Base-by-base conservation (phyloP, 2,888 invertebrate species). In the Yponomeuta plumbellus region DNA sequence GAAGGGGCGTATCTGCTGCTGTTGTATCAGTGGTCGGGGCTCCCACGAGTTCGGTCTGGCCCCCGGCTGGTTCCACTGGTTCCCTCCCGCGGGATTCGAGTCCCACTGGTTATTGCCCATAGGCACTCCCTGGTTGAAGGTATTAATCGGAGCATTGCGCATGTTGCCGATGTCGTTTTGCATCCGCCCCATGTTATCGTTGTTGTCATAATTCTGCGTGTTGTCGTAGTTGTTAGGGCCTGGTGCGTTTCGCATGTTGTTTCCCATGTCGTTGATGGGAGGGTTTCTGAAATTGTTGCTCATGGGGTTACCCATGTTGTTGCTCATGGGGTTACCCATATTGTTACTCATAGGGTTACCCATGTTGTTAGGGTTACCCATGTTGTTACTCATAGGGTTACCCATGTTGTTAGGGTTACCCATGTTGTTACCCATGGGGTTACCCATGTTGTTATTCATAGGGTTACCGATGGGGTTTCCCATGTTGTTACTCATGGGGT, bases 71-170 rank as follows among this genome's bases (percentile, higher is more conserved):
- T 61, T 23, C 22, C 23, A 22, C 22, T 22, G 20, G 17, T 52
- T 52, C 44, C 1, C 1, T 52, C 44, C 44, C 44, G 17, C 17
- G 44, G 44, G 44, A 52, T 52, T 52, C 44, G 44, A 52, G 17
- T 52, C 44, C 44, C 44, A 26, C 23, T 23, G 58, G 20, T 61
- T 61, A 11, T 61, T 34, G 61, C 34, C n/a, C 61, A 61, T 61
- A n/a, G 61, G 34, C n/a, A n/a, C 2, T 11, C 23, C n/a, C 26
- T 23, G 26, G 34, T 61, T 34, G 26, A 26, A 22, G 23, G 8
- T 13, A 21, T 59, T 22, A 0, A 21, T 59, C 4, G 20, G 59
- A 22, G 21, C 23, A 13, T 61, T 26, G 17, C n/a, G 26, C 26
- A 61, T 34, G 61, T 61, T 61, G 61, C 34, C 61, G 17, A 23